Percentiles rank a stretch among this genome's conserved stretches.
Conservation (phyloP, 2,113 vertebrate species). For the Proterorhinus semilunaris region DNA sequence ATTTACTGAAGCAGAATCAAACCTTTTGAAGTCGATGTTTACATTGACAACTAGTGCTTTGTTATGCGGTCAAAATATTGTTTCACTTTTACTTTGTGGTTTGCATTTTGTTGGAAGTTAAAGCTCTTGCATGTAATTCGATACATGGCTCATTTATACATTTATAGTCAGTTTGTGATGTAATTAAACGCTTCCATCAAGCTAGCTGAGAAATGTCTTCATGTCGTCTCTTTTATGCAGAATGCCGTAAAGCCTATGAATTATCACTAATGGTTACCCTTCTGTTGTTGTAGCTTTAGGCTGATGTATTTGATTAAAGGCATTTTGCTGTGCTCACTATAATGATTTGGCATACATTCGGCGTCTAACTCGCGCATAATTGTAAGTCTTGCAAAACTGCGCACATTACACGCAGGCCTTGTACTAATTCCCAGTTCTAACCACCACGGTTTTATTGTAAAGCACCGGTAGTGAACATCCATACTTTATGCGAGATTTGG, state of each 20-base stretch:
- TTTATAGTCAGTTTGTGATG: slow-evolving; percentile 35
- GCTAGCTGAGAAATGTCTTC: slow-evolving; percentile 42
- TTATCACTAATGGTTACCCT: not conserved
- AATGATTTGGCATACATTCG: not conserved
- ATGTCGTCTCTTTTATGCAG: slow-evolving; percentile 43
- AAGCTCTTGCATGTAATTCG: not conserved
- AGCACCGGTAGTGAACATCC: not conserved
- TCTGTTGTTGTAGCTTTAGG: not conserved
- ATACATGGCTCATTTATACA: not conserved
- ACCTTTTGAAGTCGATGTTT: slow-evolving; percentile 71
- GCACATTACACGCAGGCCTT: not conserved
- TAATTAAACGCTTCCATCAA: slow-evolving; percentile 21
- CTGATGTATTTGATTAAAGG: slow-evolving; percentile 7
- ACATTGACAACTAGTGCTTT: slow-evolving; percentile 63
- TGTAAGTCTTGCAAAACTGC: not conserved
- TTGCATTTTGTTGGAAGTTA: not conserved
- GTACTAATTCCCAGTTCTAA: too few species aligned
- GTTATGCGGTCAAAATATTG: slow-evolving; percentile 23
- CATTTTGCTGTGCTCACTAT: not conserved
- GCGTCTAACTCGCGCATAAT: not conserved
- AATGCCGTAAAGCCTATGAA: not conserved
- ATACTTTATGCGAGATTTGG: not conserved
- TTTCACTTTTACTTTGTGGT: not conserved
- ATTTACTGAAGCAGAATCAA: slow-evolving; percentile 53
- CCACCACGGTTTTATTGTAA: not conserved